Evolutionary conservation across 1,140 invertebrate genomes (phyloP).

Genomic region (Lasioglossum baleicum): DNA sequence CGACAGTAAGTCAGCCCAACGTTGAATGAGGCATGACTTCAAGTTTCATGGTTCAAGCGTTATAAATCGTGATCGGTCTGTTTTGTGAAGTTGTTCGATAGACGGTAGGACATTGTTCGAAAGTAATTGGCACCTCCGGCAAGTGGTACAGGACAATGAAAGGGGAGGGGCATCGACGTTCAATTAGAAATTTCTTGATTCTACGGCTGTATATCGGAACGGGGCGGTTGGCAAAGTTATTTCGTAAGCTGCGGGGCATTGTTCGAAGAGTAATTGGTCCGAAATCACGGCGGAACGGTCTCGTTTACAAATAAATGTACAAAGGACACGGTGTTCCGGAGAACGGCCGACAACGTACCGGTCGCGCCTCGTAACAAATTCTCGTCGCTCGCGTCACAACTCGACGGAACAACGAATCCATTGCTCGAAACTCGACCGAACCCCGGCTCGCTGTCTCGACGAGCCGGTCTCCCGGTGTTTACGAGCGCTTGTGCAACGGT

Average conservation of each 20-base stretch:
- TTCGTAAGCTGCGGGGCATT: no score
- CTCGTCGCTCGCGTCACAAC: background rate
- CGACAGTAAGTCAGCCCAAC: no score
- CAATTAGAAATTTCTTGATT: background rate
- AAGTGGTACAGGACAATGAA: background rate
- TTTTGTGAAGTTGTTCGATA: no score
- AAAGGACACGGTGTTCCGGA: background rate
- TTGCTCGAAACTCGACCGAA: background rate
- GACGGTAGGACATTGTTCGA: no score
- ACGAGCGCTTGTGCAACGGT: background rate
- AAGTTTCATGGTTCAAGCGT: no score
- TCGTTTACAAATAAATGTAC: background rate
- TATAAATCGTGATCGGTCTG: no score
- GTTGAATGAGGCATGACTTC: no score
- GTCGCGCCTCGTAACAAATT: background rate
- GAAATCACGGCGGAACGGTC: background rate
- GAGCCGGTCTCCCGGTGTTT: background rate
- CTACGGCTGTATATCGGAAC: no score
- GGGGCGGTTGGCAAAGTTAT: no score
- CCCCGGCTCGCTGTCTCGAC: background rate
- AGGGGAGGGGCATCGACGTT: background rate
- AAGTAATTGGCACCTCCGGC: background rate
- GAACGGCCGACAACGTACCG: background rate
- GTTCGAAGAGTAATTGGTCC: background rate
- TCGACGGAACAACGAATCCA: conserved; percentile 12